phyloP scores from a whole-genome alignment of 2,113 vertebrate species.

The Sminthopsis crassicaudata region DNA sequence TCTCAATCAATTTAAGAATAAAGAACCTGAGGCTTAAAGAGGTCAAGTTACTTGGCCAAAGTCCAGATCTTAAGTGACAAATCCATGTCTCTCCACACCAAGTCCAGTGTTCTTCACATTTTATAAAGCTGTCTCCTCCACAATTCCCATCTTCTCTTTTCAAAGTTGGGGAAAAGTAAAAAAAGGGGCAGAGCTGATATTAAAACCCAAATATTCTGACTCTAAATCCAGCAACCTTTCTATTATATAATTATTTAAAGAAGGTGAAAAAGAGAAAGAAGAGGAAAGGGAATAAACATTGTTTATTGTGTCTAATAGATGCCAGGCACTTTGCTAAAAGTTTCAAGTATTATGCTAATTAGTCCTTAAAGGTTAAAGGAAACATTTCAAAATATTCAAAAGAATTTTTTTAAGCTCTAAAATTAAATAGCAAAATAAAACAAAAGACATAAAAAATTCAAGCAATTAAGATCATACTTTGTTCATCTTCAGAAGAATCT shows the following conservation, averaged over 20 bases:
- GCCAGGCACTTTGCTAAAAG: not conserved
- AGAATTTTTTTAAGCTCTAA: conserved; percentile 42
- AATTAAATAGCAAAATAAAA: conserved; percentile 54
- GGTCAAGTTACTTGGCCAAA: not conserved
- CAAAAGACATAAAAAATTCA: conserved; percentile 21
- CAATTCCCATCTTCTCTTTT: not conserved
- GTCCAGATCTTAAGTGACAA: not conserved
- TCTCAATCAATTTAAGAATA: not conserved
- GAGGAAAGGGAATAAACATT: not conserved
- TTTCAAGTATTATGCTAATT: not conserved
- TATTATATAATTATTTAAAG: not conserved
- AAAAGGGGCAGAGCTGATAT: not conserved
- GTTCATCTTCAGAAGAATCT: conserved; percentile 46
- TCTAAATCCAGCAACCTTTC: not conserved
- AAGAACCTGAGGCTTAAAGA: too few relatives aligned
- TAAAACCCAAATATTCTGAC: not conserved
- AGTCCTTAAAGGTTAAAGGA: not conserved
- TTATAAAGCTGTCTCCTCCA: too few relatives aligned
- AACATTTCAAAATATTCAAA: conserved; percentile 52
- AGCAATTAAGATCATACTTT: conserved; percentile 75
- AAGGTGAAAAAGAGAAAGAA: not conserved
- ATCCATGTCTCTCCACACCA: not conserved
- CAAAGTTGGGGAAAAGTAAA: not conserved
- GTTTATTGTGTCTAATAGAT: not conserved
- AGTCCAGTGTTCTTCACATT: not conserved